Evolutionary conservation across 2,888 invertebrate species (phyloP), one percentile per base, ranked within the genome.

Genomic region (Morpho helenor): DNA sequence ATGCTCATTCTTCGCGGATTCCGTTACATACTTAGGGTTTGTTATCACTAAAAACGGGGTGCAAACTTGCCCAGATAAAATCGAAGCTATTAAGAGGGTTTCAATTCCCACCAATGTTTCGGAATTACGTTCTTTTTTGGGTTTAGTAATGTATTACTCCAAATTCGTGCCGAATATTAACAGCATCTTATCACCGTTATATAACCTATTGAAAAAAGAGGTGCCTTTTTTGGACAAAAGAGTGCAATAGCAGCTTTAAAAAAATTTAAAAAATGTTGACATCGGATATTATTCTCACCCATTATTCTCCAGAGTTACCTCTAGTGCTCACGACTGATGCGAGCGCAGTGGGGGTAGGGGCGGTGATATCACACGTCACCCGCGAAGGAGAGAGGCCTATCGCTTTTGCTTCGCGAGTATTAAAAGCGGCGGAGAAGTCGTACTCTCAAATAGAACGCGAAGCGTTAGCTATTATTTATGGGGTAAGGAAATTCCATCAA

Each of bases 391-490:
- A 62, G 46, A 54, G 59, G 39, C 63, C 67, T 1, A 62, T 71
- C 40, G 59, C 61, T 7, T 72, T 62, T 49, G 69, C 53, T 5
- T 71, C 68, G 23, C 66, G 70, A 1, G 68, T 67, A 7, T 53
- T 73, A 8, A 64, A 53, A 44, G 46, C 42, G 6, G 61, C 71
- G 0, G 73, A 74, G 51, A 41, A 43, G 4, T 64, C 65, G 23
- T 74, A 74, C 51, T 62, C 64, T 8, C 72, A 72, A 42, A 41
- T 73, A 10, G 66, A 65, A 10, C 67, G 66, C 43, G 68, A 69
- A 55, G 68, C 68, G 6, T 23, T 68, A 2, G 68, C 69, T 7
- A 70, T 69, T 10, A 22, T 66, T 1, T 69, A 57, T 42, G 69
- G 70, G 2, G 55, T 66, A 2, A 60, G 52, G 7, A 55, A 61